Base-by-base conservation (phyloP, 2,888 invertebrate genomes). In the Heteropelma amictum region DNA sequence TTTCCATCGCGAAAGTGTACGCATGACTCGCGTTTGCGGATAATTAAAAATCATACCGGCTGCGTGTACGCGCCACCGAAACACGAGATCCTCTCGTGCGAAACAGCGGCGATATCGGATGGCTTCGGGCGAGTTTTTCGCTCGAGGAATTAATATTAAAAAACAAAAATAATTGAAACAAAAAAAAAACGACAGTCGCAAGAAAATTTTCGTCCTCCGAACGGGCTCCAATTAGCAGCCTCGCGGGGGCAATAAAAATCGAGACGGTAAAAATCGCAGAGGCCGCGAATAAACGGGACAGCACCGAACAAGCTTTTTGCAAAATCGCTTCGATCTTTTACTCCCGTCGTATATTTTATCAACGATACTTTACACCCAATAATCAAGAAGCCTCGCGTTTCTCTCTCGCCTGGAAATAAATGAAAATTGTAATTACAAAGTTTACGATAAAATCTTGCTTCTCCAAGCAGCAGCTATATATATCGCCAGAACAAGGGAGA, bases 41-140 rank as follows among this genome's bases (percentile, higher is more conserved):
- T 67, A 67, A 67, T 67, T 67, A 67, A 67, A 67, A 67, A 67
- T 67, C 67, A 54, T 49, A 42, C 42, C 38, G 26, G 42, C 12
- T 26, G 49, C 63, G 53, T 42, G 26, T 14, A 26, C 28, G 10
- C 38, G 63, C 38, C 51, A 53, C 64, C 64, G 53, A 51, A 51
- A 64, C 53, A 40, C 56, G 56, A 67, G 45, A 67, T 64, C 23
- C 19, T 12, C 26, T 40, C 26, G 28, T n/a, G 12, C 4, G 19
- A 14, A 35, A 53, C 51, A n/a, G n/a, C n/a, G n/a, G n/a, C n/a
- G n/a, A n/a, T n/a, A n/a, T n/a, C n/a, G n/a, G n/a, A n/a, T n/a
- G n/a, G n/a, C n/a, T n/a, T n/a, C n/a, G n/a, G n/a, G n/a, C n/a
- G n/a, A n/a, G n/a, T n/a, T n/a, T n/a, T n/a, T n/a, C n/a, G n/a